Evolutionary conservation across 2,888 invertebrate genomes (phyloP), one percentile per base, ranked within the genome.

Genomic region (Sphecodes monilicornis): DNA sequence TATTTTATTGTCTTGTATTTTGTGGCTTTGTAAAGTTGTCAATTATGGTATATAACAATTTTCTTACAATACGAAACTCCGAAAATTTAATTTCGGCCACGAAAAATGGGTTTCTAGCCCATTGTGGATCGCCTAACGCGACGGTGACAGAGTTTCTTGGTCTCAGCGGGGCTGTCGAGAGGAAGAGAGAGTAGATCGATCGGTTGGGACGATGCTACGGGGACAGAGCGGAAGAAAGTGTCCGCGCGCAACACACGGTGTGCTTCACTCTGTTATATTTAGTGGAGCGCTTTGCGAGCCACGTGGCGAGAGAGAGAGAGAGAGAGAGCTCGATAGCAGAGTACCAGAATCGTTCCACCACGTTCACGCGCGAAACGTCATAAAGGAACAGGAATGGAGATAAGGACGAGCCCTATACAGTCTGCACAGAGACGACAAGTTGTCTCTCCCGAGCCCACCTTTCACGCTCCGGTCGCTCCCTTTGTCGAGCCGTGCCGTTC

Each of bases 271-370:
- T 22, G 75, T 68, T 69, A 79, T 75, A 57, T 75, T 69, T 68
- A 79, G 68, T 50, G 22, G 64, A 18, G 64, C 26, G 26, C 29
- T 16, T 39, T 10, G 78, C 50, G 41, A 68, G 57, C 66, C 82
- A 82, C 82, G 82, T 80, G 82, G 82, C 50, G 68, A 69, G 50
- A 50, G n/a, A n/a, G n/a, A n/a, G n/a, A n/a, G 68, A 69, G 50
- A 50, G 68, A 69, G 50, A 50, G 39, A 41, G 60, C 60, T 60
- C 73, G 69, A 78, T 70, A 78, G 46, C 68, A 16, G 41, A 26
- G 50, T n/a, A 46, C 39, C 57, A 10, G 32, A 68, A 68, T 43
- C 57, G 82, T 74, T 41, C 36, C 43, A 43, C 36, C 43, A 43
- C 64, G 43, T 75, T 64, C 41, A 36, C 71, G 70, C 74, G 64